These are phyloP conservation scores for Xestobium rufovillosum DNA, from an alignment of 2,888 invertebrate species.

Conservation along the genomic window DNA sequence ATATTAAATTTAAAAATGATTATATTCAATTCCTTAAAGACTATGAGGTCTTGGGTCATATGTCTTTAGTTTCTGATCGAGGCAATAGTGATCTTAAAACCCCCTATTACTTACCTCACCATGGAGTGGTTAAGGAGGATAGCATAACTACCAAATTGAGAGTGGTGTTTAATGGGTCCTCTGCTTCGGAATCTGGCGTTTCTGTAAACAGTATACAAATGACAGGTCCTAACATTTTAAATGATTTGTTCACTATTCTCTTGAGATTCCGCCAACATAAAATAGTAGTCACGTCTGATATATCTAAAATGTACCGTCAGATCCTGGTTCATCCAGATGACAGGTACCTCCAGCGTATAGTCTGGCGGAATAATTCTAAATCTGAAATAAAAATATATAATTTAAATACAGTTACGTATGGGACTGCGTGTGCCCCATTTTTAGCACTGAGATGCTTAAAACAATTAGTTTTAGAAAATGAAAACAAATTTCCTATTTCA, in stretches of 20 bases:
- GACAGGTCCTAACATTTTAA: slow-evolving; percentile 6
- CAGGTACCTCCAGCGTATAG: slow-evolving; percentile 3
- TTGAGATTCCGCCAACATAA: neutral
- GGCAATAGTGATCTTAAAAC: too few relatives aligned
- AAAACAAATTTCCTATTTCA: neutral
- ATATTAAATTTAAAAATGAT: too few relatives aligned
- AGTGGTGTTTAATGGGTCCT: too few relatives aligned
- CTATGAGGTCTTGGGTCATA: too few relatives aligned
- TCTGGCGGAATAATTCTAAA: slow-evolving; percentile 7
- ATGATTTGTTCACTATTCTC: slow-evolving; percentile 5
- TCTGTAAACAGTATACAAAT: too few relatives aligned
- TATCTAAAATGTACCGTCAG: slow-evolving; percentile 8
- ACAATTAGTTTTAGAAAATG: neutral
- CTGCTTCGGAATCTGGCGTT: too few relatives aligned
- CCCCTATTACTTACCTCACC: too few relatives aligned
- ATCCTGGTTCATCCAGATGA: neutral
- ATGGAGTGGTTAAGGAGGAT: too few relatives aligned
- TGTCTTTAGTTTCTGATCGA: too few relatives aligned
- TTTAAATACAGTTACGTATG: slow-evolving; percentile 6
- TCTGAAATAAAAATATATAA: neutral
- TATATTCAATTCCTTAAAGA: too few relatives aligned
- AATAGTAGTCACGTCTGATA: slow-evolving; percentile 5
- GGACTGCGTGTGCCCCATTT: neutral
- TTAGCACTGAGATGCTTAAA: neutral
- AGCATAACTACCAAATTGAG: too few relatives aligned